Conservation (phyloP, 1,140 invertebrate species). For the Dolichoris vasculosae region DNA sequence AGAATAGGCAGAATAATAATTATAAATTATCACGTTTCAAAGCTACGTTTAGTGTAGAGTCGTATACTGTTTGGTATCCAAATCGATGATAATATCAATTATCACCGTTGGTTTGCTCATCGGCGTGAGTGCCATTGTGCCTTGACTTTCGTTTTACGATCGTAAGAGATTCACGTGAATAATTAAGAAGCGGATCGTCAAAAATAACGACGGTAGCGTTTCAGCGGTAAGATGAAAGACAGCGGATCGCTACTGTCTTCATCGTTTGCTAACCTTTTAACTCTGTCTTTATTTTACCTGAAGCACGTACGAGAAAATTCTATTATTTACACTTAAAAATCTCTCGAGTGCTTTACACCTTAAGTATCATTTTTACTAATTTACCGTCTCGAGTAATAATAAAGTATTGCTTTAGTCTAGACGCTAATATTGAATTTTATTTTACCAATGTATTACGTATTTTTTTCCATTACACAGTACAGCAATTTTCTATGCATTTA, state of each 20-base stretch:
- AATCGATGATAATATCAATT: slow-evolving; percentile 54
- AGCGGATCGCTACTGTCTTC: slow-evolving; percentile 16
- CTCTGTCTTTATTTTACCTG: neutral
- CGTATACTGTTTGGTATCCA: slow-evolving; percentile 24
- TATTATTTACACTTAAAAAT: neutral
- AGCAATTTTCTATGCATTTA: no score
- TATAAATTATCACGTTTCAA: slow-evolving; percentile 44
- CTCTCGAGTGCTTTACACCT: neutral
- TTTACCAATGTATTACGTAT: neutral
- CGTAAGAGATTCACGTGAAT: slow-evolving; percentile 21
- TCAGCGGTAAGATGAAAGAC: slow-evolving; percentile 61
- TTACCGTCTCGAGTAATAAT: neutral
- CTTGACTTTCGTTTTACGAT: slow-evolving; percentile 28
- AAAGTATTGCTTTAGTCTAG: neutral
- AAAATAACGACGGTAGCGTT: slow-evolving; percentile 17
- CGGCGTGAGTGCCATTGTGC: neutral
- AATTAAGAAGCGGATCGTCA: slow-evolving; percentile 45
- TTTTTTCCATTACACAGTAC: no score
- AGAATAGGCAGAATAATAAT: slow-evolving; percentile 27
- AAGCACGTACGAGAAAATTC: neutral
- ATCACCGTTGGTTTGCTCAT: slow-evolving; percentile 28
- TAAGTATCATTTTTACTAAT: neutral
- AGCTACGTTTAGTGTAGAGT: slow-evolving; percentile 20
- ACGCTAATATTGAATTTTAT: neutral
- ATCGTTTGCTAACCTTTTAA: slow-evolving; percentile 44